phyloP scores from a whole-genome alignment of 2,113 vertebrate genomes.

The Sinocyclocheilus anophthalmus region DNA sequence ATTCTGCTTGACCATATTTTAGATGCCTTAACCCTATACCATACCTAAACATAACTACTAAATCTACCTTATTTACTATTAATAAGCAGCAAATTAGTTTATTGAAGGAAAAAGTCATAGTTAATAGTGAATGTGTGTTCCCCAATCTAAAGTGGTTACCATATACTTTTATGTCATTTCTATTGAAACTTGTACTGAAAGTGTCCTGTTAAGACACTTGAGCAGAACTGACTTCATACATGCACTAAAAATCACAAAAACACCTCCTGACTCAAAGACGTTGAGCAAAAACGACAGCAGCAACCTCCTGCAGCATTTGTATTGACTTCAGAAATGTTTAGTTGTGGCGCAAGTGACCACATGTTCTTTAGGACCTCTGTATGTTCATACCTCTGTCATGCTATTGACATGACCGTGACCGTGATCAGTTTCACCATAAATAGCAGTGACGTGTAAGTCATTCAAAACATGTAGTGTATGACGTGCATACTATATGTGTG shows the following conservation, averaged over 20 bases:
- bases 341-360: not conserved
- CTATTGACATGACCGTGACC: not conserved
- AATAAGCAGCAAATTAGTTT: too few species aligned
- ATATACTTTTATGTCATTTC: not conserved
- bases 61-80: too few species aligned
- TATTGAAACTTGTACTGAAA: not conserved
- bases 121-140: too few species aligned
- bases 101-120: not conserved
- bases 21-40: too few species aligned
- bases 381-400: constrained; percentile 8
- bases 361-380: not conserved
- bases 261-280: not conserved
- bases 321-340: not conserved
- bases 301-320: not conserved
- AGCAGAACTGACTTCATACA: not conserved
- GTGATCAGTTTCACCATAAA: not conserved
- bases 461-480: constrained; percentile 20
- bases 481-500: not conserved
- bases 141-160: too few species aligned
- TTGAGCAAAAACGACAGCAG: not conserved
- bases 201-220: too few species aligned
- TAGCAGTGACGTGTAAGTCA: not conserved
- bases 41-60: too few species aligned
- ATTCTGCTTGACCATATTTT: too few species aligned
- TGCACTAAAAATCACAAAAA: too few species aligned